phyloP scores from a whole-genome alignment of 2,888 invertebrate genomes.

The Coenonympha arcania region DNA sequence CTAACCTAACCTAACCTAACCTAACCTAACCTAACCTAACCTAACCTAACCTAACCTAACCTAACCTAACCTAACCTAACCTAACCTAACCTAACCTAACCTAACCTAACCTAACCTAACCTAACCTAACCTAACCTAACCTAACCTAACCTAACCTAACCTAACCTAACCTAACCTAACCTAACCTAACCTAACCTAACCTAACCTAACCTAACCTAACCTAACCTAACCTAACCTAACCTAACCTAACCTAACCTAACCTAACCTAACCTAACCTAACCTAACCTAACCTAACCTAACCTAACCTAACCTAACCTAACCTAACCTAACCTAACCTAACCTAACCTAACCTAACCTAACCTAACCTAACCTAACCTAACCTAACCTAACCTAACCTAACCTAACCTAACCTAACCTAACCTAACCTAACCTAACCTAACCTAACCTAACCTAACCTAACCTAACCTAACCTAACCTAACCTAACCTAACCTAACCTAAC shows the following conservation, averaged over 20 bases:
- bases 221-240: background rate
- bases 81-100: background rate
- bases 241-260: slow-evolving; percentile 1
- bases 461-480: slow-evolving; percentile 1
- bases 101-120: background rate
- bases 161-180: background rate
- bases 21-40: slow-evolving; percentile 1
- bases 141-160: background rate
- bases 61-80: slow-evolving; percentile 14
- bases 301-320: slow-evolving; percentile 1
- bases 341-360: slow-evolving; percentile 1
- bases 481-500: slow-evolving; percentile 1
- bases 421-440: slow-evolving; percentile 1
- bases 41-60: slow-evolving; percentile 7
- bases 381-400: slow-evolving; percentile 1
- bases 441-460: slow-evolving; percentile 1
- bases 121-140: background rate
- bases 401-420: slow-evolving; percentile 1
- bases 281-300: slow-evolving; percentile 1
- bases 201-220: background rate
- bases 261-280: slow-evolving; percentile 1
- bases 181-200: background rate
- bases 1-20: slow-evolving; percentile 1
- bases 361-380: slow-evolving; percentile 1
- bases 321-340: slow-evolving; percentile 1